Percentiles rank a stretch among this genome's conserved stretches.
Conservation (phyloP, 2,113 vertebrate species). For the Rhinolophus sinicus region DNA sequence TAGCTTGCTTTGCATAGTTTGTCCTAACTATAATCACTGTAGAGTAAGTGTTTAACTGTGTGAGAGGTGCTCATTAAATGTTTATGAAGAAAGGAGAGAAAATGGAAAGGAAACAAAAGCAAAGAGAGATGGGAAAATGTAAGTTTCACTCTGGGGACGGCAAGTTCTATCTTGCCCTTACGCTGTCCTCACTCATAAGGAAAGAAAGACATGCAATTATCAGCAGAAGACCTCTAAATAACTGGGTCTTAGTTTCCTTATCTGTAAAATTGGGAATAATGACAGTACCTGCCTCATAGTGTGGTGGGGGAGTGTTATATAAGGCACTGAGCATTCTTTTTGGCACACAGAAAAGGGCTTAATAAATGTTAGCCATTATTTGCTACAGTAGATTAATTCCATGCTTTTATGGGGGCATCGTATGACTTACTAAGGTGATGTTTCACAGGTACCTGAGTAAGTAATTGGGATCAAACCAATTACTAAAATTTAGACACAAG, state of each 20-base stretch:
- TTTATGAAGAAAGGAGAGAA: constrained; percentile 8
- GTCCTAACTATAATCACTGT: background rate
- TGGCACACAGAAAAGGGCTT: background rate
- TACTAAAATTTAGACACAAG: background rate
- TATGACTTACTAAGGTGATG: background rate
- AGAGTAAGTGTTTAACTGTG: background rate
- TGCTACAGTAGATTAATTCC: background rate
- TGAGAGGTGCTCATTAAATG: background rate
- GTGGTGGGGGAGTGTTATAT: background rate
- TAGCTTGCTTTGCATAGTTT: background rate
- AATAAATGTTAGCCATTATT: background rate
- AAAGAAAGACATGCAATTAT: background rate
- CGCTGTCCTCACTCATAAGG: background rate
- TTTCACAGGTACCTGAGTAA: background rate
- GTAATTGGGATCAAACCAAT: background rate
- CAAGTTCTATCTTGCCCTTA: background rate
- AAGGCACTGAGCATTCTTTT: background rate
- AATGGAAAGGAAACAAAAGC: background rate
- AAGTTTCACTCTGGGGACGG: background rate
- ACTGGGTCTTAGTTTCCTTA: background rate
- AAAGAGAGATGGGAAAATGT: background rate
- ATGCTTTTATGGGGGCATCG: background rate
- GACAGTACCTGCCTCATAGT: background rate
- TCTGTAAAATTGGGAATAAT: background rate
- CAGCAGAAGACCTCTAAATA: constrained; percentile 12